Evolutionary conservation across 2,888 invertebrate genomes (phyloP).

Genomic region (Tipula unca): DNA sequence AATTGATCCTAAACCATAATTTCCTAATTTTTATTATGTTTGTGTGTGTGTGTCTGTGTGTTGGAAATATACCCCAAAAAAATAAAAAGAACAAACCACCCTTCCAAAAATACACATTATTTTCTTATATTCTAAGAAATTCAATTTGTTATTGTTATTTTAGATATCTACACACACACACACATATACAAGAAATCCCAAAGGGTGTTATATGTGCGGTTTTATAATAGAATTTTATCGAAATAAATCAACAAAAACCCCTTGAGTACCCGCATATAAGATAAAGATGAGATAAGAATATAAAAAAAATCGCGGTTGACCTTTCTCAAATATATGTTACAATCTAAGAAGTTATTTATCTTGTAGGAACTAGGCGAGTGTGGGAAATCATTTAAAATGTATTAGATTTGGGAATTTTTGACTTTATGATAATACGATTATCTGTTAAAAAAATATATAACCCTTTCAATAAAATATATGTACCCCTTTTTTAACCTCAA

Average conservation of each 20-base stretch:
- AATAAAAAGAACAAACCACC: background rate
- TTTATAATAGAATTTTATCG: conserved; percentile 19
- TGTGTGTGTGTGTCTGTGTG: background rate
- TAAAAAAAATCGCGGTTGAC: conserved; percentile 17
- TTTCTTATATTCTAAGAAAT: conserved; percentile 1
- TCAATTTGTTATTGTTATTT: conserved; percentile 17
- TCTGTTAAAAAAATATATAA: background rate
- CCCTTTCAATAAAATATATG: background rate
- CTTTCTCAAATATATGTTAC: conserved; percentile 15
- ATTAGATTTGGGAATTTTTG: background rate
- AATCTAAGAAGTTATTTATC: background rate
- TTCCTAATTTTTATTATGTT: background rate
- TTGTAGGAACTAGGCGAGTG: background rate
- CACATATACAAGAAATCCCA: background rate
- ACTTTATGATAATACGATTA: background rate
- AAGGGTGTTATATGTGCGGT: conserved; percentile 19
- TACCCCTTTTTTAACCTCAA: background rate
- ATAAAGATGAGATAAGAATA: background rate
- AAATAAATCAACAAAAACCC: conserved; percentile 19
- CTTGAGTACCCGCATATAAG: background rate
- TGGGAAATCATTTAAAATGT: background rate
- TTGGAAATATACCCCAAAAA: background rate
- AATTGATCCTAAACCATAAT: conserved; percentile 4
- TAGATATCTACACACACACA: background rate
- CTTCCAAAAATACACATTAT: background rate